Conservation (phyloP, 2,888 invertebrate genomes). For the Epicampocera succincta region DNA sequence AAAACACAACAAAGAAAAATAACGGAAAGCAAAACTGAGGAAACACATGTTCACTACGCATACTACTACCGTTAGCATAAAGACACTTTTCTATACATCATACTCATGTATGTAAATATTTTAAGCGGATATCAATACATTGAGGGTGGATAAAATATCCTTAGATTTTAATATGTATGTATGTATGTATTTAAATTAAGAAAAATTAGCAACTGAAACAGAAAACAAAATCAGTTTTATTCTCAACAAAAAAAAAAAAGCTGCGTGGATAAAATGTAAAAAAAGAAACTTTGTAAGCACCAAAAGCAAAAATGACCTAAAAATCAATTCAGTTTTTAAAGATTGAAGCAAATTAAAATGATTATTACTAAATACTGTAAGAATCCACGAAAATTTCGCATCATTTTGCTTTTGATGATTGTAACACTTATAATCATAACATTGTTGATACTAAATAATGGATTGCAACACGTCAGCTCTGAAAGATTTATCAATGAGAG, state of each 20-base stretch:
- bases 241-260: conserved; percentile 27
- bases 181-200: conserved; percentile 23
- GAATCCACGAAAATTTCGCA: conserved; percentile 80
- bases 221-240: conserved; percentile 28
- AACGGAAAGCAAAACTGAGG: conserved; percentile 62
- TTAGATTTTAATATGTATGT: conserved; percentile 22
- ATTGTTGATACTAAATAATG: conserved; percentile 77
- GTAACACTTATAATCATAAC: conserved; percentile 78
- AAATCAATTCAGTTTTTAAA: conserved; percentile 23
- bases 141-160: conserved; percentile 51
- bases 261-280: conserved; percentile 1
- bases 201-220: conserved; percentile 28
- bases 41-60: conserved; percentile 69
- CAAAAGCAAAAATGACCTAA: conserved; percentile 47
- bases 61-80: conserved; percentile 14
- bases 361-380: conserved; percentile 81
- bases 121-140: conserved; percentile 27
- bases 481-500: conserved; percentile 77
- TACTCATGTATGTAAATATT: too few relatives aligned
- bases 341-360: conserved; percentile 71
- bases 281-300: conserved; percentile 12
- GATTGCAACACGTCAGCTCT: conserved; percentile 73
- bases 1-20: conserved; percentile 41
- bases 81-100: conserved; percentile 4
- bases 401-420: conserved; percentile 78